Evolutionary conservation across 2,113 vertebrate species (phyloP).

Genomic region (Sturnus vulgaris): DNA sequence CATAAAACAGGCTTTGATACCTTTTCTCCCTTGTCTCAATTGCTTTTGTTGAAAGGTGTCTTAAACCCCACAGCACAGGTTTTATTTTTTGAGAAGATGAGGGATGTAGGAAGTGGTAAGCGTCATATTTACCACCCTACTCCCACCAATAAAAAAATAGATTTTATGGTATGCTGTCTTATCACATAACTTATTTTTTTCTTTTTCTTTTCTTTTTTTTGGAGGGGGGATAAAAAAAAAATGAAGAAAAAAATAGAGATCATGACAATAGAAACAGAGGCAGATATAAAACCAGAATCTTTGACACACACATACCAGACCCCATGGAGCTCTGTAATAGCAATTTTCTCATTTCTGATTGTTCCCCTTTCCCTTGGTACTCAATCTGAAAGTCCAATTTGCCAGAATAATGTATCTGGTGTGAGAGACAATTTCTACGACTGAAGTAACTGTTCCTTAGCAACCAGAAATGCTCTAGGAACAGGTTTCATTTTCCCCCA

Average conservation of each 20-base stretch:
- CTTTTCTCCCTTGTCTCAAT: rapidly evolving
- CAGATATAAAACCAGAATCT: not conserved
- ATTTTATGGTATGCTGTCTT: not conserved
- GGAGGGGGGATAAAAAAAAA: rapidly evolving
- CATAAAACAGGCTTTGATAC: rapidly evolving
- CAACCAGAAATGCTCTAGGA: slow-evolving; percentile 38
- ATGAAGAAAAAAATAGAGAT: not conserved
- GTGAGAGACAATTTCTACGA: slow-evolving; percentile 32
- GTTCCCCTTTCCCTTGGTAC: slow-evolving; percentile 47
- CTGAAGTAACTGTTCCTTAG: slow-evolving; percentile 50
- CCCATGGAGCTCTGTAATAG: slow-evolving; percentile 37
- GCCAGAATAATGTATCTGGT: slow-evolving; percentile 40
- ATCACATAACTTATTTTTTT: not conserved
- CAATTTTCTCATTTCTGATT: slow-evolving; percentile 57
- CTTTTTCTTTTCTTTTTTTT: not conserved
- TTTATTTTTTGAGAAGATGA: not conserved
- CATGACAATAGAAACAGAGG: not conserved
- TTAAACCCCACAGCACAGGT: rapidly evolving
- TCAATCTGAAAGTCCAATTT: slow-evolving; percentile 59
- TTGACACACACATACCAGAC: not conserved
- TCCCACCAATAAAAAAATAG: not conserved
- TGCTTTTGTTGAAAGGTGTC: not conserved
- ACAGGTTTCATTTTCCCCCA: not conserved
- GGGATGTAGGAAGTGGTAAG: not conserved
- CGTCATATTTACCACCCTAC: not conserved